These are phyloP conservation scores for Tragelaphus scriptus DNA, from an alignment of 2,113 vertebrate genomes.

Conservation along the genomic window DNA sequence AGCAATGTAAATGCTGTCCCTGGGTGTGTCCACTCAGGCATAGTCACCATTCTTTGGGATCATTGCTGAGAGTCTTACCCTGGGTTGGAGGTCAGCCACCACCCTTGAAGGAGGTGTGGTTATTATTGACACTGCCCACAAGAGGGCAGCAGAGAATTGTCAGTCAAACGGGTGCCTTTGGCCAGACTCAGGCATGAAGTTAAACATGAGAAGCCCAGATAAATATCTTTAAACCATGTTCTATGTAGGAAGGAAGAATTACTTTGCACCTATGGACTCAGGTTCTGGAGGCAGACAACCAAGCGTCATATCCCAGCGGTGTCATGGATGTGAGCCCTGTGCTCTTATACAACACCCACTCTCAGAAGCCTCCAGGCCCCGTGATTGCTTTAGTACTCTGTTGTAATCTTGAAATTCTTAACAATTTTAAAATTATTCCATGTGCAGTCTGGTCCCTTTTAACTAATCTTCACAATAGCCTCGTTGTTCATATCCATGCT, in stretches of 20 bases:
- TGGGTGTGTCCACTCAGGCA: neutral
- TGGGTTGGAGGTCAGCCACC: fast-evolving
- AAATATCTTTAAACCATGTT: neutral
- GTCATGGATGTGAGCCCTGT: neutral
- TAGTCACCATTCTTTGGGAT: fast-evolving
- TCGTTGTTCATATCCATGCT: neutral
- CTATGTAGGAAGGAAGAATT: neutral
- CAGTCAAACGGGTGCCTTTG: too few relatives aligned
- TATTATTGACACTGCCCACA: neutral
- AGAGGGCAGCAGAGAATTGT: conserved; percentile 12
- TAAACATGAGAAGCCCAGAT: neutral
- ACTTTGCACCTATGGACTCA: neutral
- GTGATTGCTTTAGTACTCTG: fast-evolving
- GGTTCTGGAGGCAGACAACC: neutral
- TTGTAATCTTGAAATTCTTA: neutral
- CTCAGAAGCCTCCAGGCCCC: neutral
- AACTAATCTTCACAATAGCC: neutral
- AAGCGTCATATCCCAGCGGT: neutral
- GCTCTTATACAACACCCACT: neutral
- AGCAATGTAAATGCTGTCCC: neutral
- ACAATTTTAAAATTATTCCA: neutral
- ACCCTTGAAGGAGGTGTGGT: neutral
- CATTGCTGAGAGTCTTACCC: neutral
- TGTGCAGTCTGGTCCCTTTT: fast-evolving
- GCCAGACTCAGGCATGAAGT: neutral